Evolutionary conservation across 1,140 invertebrate species (phyloP).

Genomic region (Homalodisca vitripennis): DNA sequence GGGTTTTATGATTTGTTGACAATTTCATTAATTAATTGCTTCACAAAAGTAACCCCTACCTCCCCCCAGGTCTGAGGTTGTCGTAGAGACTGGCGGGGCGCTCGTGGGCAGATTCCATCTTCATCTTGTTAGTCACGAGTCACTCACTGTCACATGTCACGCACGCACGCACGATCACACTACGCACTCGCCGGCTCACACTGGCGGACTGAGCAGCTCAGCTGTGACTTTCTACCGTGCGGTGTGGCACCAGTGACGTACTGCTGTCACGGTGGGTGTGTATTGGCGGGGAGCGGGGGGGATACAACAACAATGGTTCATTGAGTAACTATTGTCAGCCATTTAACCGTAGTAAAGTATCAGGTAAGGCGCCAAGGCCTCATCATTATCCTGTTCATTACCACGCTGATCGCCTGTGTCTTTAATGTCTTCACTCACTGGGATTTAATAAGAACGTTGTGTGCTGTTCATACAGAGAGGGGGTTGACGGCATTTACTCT

Average conservation of each 20-base stretch:
- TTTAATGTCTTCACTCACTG: too few species aligned
- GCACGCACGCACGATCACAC: neutral
- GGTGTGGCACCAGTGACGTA: too few species aligned
- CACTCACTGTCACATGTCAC: constrained; percentile 1
- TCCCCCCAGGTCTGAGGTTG: constrained; percentile 33
- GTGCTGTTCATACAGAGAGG: too few species aligned
- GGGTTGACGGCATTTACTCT: too few species aligned
- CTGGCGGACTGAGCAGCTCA: neutral
- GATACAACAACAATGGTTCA: neutral
- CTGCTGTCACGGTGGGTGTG: too few species aligned
- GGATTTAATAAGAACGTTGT: too few species aligned
- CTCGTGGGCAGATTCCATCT: constrained; percentile 16
- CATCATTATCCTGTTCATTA: neutral
- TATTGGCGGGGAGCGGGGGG: neutral
- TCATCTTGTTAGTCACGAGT: neutral
- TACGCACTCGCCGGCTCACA: neutral
- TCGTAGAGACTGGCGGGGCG: constrained; percentile 38
- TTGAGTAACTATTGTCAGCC: constrained; percentile 12
- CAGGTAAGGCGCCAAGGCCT: neutral
- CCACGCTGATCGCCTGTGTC: too few species aligned
- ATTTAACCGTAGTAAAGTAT: constrained; percentile 6
- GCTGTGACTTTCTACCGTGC: too few species aligned
- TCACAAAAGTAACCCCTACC: too few species aligned
- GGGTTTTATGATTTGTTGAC: neutral
- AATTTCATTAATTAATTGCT: neutral